Base-by-base conservation (phyloP, 2,113 vertebrate genomes). In the Sclerurus mexicanus region DNA sequence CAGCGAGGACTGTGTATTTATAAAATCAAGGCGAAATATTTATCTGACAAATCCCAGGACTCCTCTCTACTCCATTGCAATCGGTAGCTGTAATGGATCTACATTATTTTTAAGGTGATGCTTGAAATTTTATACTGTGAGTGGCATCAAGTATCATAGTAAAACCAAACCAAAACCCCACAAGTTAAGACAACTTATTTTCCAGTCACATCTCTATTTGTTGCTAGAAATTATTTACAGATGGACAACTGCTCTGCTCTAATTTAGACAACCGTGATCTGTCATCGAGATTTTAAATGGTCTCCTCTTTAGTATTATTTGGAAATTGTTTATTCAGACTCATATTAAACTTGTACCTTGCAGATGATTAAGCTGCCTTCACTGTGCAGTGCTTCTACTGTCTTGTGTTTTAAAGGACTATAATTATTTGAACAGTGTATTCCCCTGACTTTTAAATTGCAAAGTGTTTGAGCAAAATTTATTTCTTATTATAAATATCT, bases 351-450 rank as follows among this genome's bases (percentile, higher is more conserved):
- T 25, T 63, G 25, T 28, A 63, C 9, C 33, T 78, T 33, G 17
- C 10, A 64, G 24, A 24, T 8, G 49, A 64, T 59, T 13, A 52
- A 35, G 37, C 2, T 52, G n/a, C 23, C 75, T 69, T 75, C 39
- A 30, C 21, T 0, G 0, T 31, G 44, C 25, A 56, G 23, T 4
- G 3, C 7, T 58, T 53, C 60, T 81, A 22, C 12, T n/a, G 62
- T 67, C 35, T n/a, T 72, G 35, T 35, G 39, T 82, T 66, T 50
- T 71, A 58, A 62, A 62, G 35, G 42, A 59, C 8, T 49, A 7
- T 10, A 5, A 46, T n/a, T 7, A 55, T 60, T 56, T 77, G 33
- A 78, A 58, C 59, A 33, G 33, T 42, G 21, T 31, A 55, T 55
- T 35, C 30, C 31, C 11, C 10, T 7, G 3, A 49, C 21, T 39